Evolutionary conservation across 2,797 vertebrate species (phyloP).

Genomic region (Amblyopsis hoosieri): DNA sequence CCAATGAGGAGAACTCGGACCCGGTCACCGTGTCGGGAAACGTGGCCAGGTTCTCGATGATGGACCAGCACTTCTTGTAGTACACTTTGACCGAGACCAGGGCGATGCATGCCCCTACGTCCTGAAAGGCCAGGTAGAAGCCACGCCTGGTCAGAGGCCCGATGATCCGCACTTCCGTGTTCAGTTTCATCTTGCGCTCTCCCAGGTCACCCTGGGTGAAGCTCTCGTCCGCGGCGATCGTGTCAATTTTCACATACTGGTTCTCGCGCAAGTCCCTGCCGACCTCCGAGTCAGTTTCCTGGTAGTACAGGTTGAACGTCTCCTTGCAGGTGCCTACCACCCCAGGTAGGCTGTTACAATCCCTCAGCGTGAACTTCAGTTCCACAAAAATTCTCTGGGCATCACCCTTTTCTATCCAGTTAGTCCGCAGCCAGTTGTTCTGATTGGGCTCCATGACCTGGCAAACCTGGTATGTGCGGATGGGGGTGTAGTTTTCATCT

Average conservation of each 20-base stretch:
- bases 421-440: conserved; percentile 99
- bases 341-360: conserved; percentile 99
- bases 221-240: conserved; percentile 99
- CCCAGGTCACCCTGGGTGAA: conserved; percentile 99
- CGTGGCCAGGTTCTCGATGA: conserved; percentile 98
- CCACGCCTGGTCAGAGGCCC: conserved; percentile 94
- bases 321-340: conserved; percentile 99
- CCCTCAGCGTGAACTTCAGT: conserved; percentile 99
- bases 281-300: conserved; percentile 96
- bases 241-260: conserved; percentile 98
- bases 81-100: conserved; percentile 98
- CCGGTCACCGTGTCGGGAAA: conserved; percentile 99
- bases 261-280: conserved; percentile 96
- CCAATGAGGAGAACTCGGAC: conserved; percentile 97
- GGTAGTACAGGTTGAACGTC: conserved; percentile 99
- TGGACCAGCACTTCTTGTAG: conserved; percentile 99
- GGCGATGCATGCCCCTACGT: conserved; percentile 97
- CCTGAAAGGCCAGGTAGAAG: conserved; percentile 99
- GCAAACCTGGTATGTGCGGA: conserved; percentile 99
- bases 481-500: conserved; percentile 98
- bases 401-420: conserved; percentile 98
- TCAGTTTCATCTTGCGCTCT: conserved; percentile 99
- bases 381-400: conserved; percentile 99
- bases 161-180: conserved; percentile 97
- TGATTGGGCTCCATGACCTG: conserved; percentile 99